Evolutionary conservation across 2,888 invertebrate species (phyloP), one percentile per base, ranked within the genome.

Genomic region (Amorpha juglandis): DNA sequence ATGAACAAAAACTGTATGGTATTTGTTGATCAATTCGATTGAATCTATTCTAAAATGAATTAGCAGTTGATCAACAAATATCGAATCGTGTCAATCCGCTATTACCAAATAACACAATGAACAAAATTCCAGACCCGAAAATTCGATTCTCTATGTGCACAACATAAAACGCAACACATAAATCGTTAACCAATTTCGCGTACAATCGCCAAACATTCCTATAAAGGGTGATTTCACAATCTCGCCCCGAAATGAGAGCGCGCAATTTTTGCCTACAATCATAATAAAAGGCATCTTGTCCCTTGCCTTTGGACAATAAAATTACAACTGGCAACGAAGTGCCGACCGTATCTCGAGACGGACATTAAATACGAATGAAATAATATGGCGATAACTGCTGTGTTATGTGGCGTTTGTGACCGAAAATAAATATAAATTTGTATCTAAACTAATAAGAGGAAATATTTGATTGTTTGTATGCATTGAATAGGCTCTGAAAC

Each of bases 251-350:
- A 42, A 62, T 33, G 47, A 68, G 63, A 68, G 58, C 68, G 67
- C 71, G 69, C 74, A 71, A 68, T 74, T 78, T 77, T 74, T 76
- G 74, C 72, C 64, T 70, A 72, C 74, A 77, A 77, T 77, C 79
- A 79, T 73, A 79, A 79, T 77, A 79, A 78, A 77, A 75, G 69
- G 70, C 72, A 72, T 73, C 74, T 74, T 73, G 69, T 70, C 68
- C 71, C 72, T 76, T 65, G 67, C 71, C 68, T 70, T 71, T 69
- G 70, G 74, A 76, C 73, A 68, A 76, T 74, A 76, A 77, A 72
- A 71, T 68, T 68, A 67, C 27, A 42, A 58, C 58, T 42, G 58
- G 42, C 38, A 58, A 42, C 58, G 19, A 38, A 58, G 38, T 58
- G 58, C 58, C 38, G 35, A 33, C 51, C 64, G 53, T 64, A 64